A percentile compares a stretch with the other conserved stretches of the same genome.
phyloP scores from a whole-genome alignment of 2,113 vertebrate species.

The Petrocephalus microphthalmus region DNA sequence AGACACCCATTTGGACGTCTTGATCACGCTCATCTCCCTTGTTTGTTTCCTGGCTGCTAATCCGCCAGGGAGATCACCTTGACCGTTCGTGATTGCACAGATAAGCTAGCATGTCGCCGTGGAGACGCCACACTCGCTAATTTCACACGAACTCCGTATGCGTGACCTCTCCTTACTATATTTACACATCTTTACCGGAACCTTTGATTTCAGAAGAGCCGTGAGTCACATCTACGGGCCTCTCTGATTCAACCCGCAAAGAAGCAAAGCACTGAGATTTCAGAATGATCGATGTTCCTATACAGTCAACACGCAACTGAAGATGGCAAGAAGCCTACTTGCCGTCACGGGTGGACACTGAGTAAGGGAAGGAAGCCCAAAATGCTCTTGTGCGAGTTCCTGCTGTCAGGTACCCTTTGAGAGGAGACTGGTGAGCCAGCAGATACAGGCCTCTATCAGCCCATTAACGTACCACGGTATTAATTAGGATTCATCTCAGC shows the following conservation, averaged over 20 bases:
- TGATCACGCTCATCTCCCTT: neutral
- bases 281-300: constrained; percentile 28
- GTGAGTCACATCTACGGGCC: constrained; percentile 21
- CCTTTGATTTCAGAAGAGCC: neutral
- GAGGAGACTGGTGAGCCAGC: neutral
- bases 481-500: neutral
- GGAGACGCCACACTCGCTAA: neutral
- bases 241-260: neutral
- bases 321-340: neutral
- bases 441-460: neutral
- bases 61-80: neutral
- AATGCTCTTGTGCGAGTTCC: neutral
- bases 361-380: too few relatives aligned
- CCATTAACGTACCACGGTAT: neutral
- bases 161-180: neutral
- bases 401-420: neutral
- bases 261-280: neutral
- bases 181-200: constrained; percentile 17
- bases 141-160: neutral
- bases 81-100: neutral
- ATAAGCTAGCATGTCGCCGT: neutral
- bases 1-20: neutral
- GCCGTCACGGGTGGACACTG: neutral
- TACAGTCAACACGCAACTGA: neutral
- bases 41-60: neutral